These are phyloP conservation scores for Trichogramma evanescens DNA, from an alignment of 2,888 invertebrate species.

Conservation along the genomic window DNA sequence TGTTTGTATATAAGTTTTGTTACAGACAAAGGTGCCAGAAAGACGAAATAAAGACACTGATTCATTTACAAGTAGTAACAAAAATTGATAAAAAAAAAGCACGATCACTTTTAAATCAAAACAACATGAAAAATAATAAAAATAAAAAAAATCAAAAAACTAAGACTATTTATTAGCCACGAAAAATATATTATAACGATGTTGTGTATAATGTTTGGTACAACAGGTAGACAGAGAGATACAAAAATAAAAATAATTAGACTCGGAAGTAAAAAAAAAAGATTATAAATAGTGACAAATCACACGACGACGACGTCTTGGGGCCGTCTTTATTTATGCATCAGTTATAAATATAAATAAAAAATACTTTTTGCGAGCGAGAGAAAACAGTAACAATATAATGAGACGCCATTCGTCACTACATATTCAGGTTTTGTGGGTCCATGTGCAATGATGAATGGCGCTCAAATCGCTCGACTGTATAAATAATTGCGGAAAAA, in stretches of 20 bases:
- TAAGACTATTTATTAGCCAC: too few species aligned
- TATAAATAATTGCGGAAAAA: too few species aligned
- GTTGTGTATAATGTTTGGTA: too few species aligned
- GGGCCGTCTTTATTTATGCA: constrained; percentile 28
- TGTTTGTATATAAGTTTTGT: too few species aligned
- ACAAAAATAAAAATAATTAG: constrained; percentile 24
- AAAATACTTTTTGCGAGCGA: constrained; percentile 18
- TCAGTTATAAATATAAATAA: constrained; percentile 6
- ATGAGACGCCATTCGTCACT: constrained; percentile 22
- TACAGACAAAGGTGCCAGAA: too few species aligned
- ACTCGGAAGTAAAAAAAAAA: constrained; percentile 25
- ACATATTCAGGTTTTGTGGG: constrained; percentile 7
- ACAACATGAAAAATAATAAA: constrained; percentile 8
- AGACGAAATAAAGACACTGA: constrained; percentile 19
- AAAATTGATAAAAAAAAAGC: constrained; percentile 23
- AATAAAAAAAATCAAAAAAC: constrained; percentile 18
- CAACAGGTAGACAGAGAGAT: constrained; percentile 22
- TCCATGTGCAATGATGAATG: too few species aligned
- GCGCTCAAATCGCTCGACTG: too few species aligned
- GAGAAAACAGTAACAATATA: constrained; percentile 9
- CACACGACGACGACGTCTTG: constrained; percentile 36
- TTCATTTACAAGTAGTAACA: constrained; percentile 20
- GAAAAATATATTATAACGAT: too few species aligned
- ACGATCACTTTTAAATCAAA: constrained; percentile 28
- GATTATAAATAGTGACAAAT: constrained; percentile 37